Percentiles rank a stretch among this genome's conserved stretches.
Conservation (phyloP, 2,888 invertebrate genomes). For the Euproctis similis region DNA sequence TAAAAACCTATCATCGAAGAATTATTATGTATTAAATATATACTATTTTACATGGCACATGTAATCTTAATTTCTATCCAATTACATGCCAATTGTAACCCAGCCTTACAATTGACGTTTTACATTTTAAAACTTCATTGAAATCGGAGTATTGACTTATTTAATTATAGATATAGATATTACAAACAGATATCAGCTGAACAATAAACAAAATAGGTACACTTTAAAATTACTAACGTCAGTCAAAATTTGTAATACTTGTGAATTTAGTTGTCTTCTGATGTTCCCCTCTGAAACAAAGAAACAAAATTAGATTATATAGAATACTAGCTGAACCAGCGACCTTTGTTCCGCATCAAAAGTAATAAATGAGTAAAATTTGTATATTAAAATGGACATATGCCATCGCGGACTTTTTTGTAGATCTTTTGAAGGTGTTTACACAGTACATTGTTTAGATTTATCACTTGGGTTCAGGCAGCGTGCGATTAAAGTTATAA, state of each 20-base stretch:
- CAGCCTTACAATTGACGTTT: constrained; percentile 67
- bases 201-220: constrained; percentile 14
- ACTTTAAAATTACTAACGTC: constrained; percentile 35
- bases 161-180: constrained; percentile 23
- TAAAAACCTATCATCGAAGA: too few species aligned
- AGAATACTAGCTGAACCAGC: too few species aligned
- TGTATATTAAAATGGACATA: too few species aligned
- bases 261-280: constrained; percentile 46
- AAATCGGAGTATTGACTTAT: constrained; percentile 44
- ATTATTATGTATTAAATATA: neutral
- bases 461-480: too few species aligned
- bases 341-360: too few species aligned
- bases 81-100: constrained; percentile 59
- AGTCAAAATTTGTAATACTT: constrained; percentile 39
- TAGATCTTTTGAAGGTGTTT: too few species aligned
- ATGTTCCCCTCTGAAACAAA: constrained; percentile 52
- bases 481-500: too few species aligned
- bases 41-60: constrained; percentile 44
- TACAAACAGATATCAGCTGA: constrained; percentile 17
- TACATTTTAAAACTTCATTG: constrained; percentile 22
- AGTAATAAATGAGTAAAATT: too few species aligned
- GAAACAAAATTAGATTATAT: constrained; percentile 5
- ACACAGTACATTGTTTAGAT: too few species aligned
- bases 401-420: too few species aligned
- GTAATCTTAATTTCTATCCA: constrained; percentile 45